Evolutionary conservation across 2,797 vertebrate genomes (phyloP).

Genomic region (Muscicapa striata): DNA sequence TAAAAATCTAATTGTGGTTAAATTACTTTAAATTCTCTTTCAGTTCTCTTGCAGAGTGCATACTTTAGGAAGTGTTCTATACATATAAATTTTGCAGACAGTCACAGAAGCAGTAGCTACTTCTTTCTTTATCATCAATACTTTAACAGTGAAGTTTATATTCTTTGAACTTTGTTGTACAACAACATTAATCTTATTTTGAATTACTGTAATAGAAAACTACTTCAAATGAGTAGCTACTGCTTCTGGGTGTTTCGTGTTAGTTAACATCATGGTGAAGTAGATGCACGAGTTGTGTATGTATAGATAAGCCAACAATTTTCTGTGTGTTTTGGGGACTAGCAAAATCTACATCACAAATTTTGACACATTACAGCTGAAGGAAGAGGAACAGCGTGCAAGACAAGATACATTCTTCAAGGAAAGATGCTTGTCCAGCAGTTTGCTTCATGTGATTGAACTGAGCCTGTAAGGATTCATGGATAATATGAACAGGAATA

Average conservation of each 20-base stretch:
- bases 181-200: background rate
- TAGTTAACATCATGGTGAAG: constrained; percentile 72
- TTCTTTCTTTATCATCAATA: background rate
- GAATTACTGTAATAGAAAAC: constrained; percentile 12
- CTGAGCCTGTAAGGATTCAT: constrained; percentile 86
- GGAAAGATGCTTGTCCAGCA: constrained; percentile 87
- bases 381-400: constrained; percentile 89
- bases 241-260: constrained; percentile 69
- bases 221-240: constrained; percentile 62
- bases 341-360: constrained; percentile 99
- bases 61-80: constrained; percentile 55
- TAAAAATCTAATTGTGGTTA: constrained; percentile 46
- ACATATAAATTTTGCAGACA: constrained; percentile 53
- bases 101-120: constrained; percentile 74
- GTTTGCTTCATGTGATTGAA: constrained; percentile 89
- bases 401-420: constrained; percentile 83
- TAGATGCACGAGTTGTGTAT: constrained; percentile 80
- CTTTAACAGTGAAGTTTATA: background rate
- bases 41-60: constrained; percentile 65
- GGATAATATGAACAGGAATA: constrained; percentile 89
- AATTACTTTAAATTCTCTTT: constrained; percentile 35
- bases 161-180: constrained; percentile 10
- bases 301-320: constrained; percentile 82
- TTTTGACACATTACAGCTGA: constrained; percentile 99
- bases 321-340: constrained; percentile 85